Evolutionary conservation across 2,113 vertebrate genomes (phyloP), one percentile per base, ranked within the genome.

Genomic region (Clarias gariepinus): DNA sequence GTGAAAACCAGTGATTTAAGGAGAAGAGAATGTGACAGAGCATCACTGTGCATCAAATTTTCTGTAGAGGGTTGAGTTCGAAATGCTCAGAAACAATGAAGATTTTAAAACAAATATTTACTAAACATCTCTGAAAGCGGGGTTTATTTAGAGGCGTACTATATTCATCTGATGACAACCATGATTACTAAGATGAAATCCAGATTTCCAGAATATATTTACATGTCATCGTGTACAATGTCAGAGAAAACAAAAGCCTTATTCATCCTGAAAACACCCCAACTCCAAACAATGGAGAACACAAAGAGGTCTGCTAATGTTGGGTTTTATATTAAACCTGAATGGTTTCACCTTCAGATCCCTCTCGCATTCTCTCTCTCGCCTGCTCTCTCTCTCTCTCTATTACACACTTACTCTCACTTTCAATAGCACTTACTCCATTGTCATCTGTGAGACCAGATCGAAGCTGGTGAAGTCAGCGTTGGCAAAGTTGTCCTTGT

Each of bases 371-470:
- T 84, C 13, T 52, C 30, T 16, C 13, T 81, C 57, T 80, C 18
- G 80, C 52, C 25, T 15, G 79, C 57, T 84, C 84, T 58, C 41
- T 52, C 28, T 68, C 81, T 81, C 66, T 16, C 76, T 83, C 36
- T 21, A 12, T 63, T 36, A 30, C 53, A 52, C 78, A 85, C 7
- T 4, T 23, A 0, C 41, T 58, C 2, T 1, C 11, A 21, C 58
- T 85, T 81, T 74, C 41, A 69, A n/a, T 57, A 71, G 30, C 87
- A 97, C 98, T 99, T 96, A 99, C 98, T 99, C 98, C 97, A 99
- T 97, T 87, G 97, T 98, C 98, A 99, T 99, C 94, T 98, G 98
- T 55, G 98, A 99, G 84, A 99, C 98, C 21, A 97, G 92, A 0
- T 99, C 98, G 71, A 99, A 99, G 90, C 96, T 96, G 84, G 96